These are phyloP conservation scores for Cephus sareptanus DNA, from an alignment of 2,888 invertebrate genomes.

Conservation along the genomic window DNA sequence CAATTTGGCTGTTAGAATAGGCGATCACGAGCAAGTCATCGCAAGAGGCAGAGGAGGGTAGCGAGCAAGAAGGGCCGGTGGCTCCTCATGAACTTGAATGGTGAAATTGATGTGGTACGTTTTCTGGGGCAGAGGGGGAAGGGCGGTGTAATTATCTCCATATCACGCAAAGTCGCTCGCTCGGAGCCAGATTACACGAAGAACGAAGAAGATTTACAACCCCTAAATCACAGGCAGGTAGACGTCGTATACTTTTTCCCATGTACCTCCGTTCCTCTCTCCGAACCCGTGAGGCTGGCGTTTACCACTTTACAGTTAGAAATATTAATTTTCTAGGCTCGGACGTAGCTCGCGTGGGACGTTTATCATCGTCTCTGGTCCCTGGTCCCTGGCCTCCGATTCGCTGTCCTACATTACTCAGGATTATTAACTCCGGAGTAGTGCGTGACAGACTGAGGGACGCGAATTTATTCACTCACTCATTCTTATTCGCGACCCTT, in stretches of 20 bases:
- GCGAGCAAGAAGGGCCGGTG: too few relatives aligned
- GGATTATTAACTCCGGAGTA: conserved; percentile 56
- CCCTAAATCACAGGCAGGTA: conserved; percentile 42
- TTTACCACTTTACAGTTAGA: conserved; percentile 45
- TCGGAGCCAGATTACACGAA: conserved; percentile 37
- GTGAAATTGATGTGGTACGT: background rate
- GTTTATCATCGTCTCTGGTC: conserved; percentile 47
- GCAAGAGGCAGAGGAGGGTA: too few relatives aligned
- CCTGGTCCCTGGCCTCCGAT: conserved; percentile 36
- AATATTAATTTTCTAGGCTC: conserved; percentile 51
- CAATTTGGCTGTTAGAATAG: too few relatives aligned
- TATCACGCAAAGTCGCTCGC: conserved; percentile 36
- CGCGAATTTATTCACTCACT: conserved; percentile 48
- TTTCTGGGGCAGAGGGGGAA: background rate
- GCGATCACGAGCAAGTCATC: too few relatives aligned
- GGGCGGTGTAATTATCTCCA: conserved; percentile 39
- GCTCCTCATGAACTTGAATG: too few relatives aligned
- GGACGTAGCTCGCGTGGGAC: conserved; percentile 35
- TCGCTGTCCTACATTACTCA: conserved; percentile 52
- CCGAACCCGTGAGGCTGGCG: conserved; percentile 9
- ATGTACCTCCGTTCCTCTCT: conserved; percentile 34
- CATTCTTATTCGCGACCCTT: conserved; percentile 4
- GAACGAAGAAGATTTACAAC: conserved; percentile 46
- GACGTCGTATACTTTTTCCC: conserved; percentile 28
- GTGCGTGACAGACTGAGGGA: conserved; percentile 55